A percentile compares a stretch with the other conserved stretches of the same genome.
These are phyloP conservation scores for Brachymystax lenok DNA, from an alignment of 2,797 vertebrate genomes.

Conservation along the genomic window DNA sequence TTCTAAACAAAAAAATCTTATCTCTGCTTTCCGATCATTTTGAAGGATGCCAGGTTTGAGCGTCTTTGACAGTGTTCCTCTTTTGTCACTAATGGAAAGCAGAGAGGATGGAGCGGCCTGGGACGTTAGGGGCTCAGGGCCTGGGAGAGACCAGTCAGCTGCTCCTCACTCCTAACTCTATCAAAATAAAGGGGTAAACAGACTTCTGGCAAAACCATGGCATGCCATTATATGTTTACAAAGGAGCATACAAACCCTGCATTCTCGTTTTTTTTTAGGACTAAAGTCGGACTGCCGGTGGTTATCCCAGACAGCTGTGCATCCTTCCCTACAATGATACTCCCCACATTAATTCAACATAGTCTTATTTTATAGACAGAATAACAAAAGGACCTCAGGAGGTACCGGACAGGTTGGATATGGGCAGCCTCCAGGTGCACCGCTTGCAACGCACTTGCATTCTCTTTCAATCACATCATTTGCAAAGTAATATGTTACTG, in stretches of 20 bases:
- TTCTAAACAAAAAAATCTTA: conserved; percentile 21
- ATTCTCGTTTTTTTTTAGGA: conserved; percentile 42
- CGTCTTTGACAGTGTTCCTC: conserved; percentile 34
- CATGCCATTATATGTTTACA: conserved; percentile 56
- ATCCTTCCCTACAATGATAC: background rate
- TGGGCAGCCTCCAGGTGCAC: background rate
- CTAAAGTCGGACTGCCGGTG: conserved; percentile 28
- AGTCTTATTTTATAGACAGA: background rate
- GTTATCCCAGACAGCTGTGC: background rate
- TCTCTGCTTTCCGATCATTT: conserved; percentile 42
- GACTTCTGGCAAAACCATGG: conserved; percentile 29
- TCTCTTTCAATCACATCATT: background rate
- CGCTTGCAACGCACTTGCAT: background rate
- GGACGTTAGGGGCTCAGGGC: conserved; percentile 8
- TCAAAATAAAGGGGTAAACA: conserved; percentile 11
- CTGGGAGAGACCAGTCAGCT: conserved; percentile 25
- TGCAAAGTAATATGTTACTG: background rate
- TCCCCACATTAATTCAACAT: conserved; percentile 35
- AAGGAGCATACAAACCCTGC: conserved; percentile 38
- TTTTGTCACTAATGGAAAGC: conserved; percentile 31
- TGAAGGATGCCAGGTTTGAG: conserved; percentile 18
- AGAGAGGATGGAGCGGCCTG: conserved; percentile 16
- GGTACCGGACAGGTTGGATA: background rate
- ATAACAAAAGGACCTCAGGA: background rate
- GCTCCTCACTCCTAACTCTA: conserved; percentile 35